phyloP scores from a whole-genome alignment of 2,888 invertebrate genomes.

The Anaspis maculata region DNA sequence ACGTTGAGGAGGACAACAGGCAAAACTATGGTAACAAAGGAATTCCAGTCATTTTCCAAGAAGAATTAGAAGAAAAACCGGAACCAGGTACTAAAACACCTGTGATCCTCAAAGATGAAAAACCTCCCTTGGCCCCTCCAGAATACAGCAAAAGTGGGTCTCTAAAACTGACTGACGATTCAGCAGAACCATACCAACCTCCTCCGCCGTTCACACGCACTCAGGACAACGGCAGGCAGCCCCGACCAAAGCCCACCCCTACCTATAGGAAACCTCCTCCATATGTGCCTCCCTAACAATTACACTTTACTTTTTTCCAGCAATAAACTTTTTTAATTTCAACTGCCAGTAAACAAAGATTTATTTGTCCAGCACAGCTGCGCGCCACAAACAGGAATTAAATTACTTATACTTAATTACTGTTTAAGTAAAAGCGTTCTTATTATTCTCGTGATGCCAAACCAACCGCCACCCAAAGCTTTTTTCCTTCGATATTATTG shows the following conservation, averaged over 20 bases:
- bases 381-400: no score
- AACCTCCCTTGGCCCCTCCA: constrained; percentile 83
- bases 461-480: constrained; percentile 12
- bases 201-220: constrained; percentile 77
- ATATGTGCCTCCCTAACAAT: constrained; percentile 89
- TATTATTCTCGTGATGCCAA: constrained; percentile 21
- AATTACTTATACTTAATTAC: no score
- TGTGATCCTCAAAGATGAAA: constrained; percentile 90
- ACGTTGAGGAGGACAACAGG: constrained; percentile 71
- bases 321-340: constrained; percentile 24
- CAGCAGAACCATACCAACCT: constrained; percentile 81
- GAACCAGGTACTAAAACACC: constrained; percentile 86
- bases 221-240: constrained; percentile 64
- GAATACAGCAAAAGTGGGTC: constrained; percentile 53
- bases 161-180: constrained; percentile 43
- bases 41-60: constrained; percentile 37
- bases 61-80: constrained; percentile 90
- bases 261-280: constrained; percentile 94
- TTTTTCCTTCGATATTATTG: no score
- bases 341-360: constrained; percentile 13
- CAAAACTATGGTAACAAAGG: constrained; percentile 74
- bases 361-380: no score
- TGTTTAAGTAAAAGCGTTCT: no score
- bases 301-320: constrained; percentile 38
- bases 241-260: constrained; percentile 76